Percentiles rank a stretch among this genome's conserved stretches.
Evolutionary conservation across 1,140 invertebrate genomes (phyloP).

Genomic region (Ptiloglossa arizonensis): DNA sequence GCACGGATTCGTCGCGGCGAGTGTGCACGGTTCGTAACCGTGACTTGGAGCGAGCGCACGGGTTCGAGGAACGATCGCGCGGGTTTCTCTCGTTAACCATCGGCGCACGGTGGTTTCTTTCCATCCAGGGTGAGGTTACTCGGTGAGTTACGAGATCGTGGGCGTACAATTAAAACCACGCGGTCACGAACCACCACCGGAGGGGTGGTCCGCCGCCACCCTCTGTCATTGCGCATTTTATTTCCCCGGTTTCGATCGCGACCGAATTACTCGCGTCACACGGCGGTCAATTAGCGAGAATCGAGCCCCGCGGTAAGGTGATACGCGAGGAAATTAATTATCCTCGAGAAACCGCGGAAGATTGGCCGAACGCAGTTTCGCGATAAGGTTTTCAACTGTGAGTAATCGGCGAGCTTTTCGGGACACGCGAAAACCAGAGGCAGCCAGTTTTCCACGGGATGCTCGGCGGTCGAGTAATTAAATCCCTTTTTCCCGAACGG

Average conservation of each 20-base stretch:
- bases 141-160: conserved; percentile 7
- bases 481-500: conserved; percentile 42
- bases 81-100: conserved; percentile 23
- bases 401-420: too few relatives aligned
- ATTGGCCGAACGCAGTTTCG: background rate
- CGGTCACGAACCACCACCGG: background rate
- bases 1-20: too few relatives aligned
- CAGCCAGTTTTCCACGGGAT: background rate
- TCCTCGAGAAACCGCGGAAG: too few relatives aligned
- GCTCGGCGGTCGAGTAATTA: conserved; percentile 47
- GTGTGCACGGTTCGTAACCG: too few relatives aligned
- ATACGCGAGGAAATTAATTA: background rate
- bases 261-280: too few relatives aligned
- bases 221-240: background rate
- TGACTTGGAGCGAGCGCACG: too few relatives aligned
- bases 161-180: conserved; percentile 21
- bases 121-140: conserved; percentile 2
- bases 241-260: background rate
- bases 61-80: background rate
- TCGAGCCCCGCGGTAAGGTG: too few relatives aligned
- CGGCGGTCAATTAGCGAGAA: too few relatives aligned
- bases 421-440: background rate
- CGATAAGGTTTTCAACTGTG: background rate
- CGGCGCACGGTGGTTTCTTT: conserved; percentile 9
- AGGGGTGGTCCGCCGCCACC: background rate